phyloP scores from a whole-genome alignment of 2,113 vertebrate species.

The Platycercus adscitus region DNA sequence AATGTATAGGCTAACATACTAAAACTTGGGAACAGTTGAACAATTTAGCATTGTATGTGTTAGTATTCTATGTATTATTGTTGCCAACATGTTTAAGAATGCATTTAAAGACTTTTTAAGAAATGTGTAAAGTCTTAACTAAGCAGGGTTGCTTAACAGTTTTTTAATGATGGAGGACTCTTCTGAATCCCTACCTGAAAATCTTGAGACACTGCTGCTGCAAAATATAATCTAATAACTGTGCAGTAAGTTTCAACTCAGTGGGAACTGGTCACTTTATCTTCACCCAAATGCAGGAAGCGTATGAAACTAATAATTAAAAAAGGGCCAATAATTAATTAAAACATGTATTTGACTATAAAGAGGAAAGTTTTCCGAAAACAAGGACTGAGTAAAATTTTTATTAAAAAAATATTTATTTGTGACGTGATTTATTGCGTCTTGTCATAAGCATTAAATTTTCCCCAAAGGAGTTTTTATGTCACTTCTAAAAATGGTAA shows the following conservation, averaged over 20 bases:
- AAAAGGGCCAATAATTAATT: neutral
- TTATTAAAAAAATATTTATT: neutral
- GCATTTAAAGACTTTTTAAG: neutral
- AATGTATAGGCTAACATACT: neutral
- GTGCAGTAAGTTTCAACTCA: neutral
- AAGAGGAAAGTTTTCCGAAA: neutral
- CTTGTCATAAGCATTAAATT: neutral
- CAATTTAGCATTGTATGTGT: neutral
- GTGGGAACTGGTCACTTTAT: neutral
- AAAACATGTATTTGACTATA: neutral
- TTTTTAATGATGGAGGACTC: neutral
- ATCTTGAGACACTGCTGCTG: neutral
- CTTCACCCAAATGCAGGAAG: neutral
- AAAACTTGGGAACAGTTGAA: neutral
- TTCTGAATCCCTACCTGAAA: neutral
- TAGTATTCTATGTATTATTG: neutral
- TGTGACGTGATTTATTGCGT: neutral
- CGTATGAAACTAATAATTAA: neutral
- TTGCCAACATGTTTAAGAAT: neutral
- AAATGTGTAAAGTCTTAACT: neutral
- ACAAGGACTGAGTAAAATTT: neutral
- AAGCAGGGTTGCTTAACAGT: neutral
- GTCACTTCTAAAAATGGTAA: neutral
- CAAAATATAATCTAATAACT: neutral
- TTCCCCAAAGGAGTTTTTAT: neutral